These are phyloP conservation scores for Zapornia atra DNA, from an alignment of 2,113 vertebrate species.

Conservation along the genomic window DNA sequence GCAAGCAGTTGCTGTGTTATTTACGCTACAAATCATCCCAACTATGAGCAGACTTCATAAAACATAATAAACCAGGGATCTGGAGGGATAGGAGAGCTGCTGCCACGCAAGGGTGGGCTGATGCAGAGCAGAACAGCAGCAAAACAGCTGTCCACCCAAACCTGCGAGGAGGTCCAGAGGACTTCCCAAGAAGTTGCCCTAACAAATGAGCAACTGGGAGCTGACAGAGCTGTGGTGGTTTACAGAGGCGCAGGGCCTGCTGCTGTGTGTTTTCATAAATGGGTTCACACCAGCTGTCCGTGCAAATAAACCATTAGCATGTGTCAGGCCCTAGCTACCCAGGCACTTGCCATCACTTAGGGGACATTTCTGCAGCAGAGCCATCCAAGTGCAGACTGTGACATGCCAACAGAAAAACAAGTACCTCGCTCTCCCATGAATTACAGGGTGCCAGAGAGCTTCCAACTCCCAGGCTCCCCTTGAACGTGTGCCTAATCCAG, in stretches of 20 bases:
- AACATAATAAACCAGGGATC: background rate
- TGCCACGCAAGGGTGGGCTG: background rate
- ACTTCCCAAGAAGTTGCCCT: background rate
- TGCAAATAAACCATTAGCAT: background rate
- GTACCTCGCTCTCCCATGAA: background rate
- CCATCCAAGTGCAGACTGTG: background rate
- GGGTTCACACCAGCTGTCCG: conserved; percentile 20
- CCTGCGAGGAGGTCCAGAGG: background rate
- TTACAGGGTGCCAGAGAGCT: background rate
- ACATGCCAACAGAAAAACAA: background rate
- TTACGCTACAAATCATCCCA: background rate
- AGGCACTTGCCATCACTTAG: background rate
- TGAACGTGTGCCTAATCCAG: fast-evolving
- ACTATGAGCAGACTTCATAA: background rate
- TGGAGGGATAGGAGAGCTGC: background rate
- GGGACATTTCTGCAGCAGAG: background rate
- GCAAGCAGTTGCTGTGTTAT: background rate
- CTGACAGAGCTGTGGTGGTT: background rate
- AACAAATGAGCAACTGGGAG: conserved; percentile 4
- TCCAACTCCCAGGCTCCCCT: background rate
- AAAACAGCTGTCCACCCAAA: background rate
- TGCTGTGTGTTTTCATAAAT: conserved; percentile 51
- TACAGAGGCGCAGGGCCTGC: background rate
- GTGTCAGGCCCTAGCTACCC: background rate
- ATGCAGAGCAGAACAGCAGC: background rate